A percentile compares a stretch with the other conserved stretches of the same genome.
These are phyloP conservation scores for Catamblyrhynchus diadema DNA, from an alignment of 2,797 vertebrate species.

Conservation along the genomic window DNA sequence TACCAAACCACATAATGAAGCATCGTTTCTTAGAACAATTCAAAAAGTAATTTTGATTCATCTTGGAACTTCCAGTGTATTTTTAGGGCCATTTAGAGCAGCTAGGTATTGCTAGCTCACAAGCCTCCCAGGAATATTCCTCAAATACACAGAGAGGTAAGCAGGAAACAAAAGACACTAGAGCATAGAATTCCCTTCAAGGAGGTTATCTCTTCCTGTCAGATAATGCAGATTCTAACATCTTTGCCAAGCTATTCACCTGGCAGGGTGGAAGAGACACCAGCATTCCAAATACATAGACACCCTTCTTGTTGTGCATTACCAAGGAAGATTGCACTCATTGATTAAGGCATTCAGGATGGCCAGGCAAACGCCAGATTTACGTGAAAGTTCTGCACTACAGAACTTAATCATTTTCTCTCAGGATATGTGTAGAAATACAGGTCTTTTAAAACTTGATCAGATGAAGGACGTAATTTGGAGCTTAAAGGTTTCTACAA, in stretches of 20 bases:
- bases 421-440: background rate
- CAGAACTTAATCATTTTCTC: background rate
- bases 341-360: background rate
- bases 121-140: background rate
- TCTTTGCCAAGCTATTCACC: background rate
- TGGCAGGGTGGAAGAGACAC: background rate
- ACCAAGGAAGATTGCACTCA: background rate
- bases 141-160: background rate
- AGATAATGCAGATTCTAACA: background rate
- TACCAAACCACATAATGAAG: background rate
- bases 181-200: background rate
- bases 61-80: background rate
- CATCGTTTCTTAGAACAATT: background rate
- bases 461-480: background rate
- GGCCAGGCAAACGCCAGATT: background rate
- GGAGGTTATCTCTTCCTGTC: background rate
- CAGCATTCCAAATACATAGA: background rate
- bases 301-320: rapidly evolving
- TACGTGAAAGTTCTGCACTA: background rate
- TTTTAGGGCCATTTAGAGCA: background rate
- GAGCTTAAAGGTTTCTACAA: background rate
- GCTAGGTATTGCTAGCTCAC: background rate
- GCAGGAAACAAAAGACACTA: background rate
- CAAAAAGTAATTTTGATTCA: background rate
- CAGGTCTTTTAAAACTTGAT: background rate